A percentile compares a stretch with the other conserved stretches of the same genome.
Conservation (phyloP, 2,113 vertebrate species). For the Apteryx owenii region DNA sequence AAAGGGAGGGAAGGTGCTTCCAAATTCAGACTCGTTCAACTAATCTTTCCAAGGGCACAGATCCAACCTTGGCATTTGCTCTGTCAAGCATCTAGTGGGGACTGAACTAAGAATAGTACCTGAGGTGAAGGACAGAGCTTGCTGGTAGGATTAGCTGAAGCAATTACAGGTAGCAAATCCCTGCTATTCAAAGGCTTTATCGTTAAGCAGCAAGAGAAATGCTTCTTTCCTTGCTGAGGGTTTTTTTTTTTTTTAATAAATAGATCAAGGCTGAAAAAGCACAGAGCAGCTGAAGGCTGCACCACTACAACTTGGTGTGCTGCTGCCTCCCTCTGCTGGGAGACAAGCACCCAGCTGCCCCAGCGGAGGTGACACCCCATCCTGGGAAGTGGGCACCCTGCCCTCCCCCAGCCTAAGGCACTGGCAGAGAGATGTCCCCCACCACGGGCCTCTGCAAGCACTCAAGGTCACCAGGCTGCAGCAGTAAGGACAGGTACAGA, state of each 20-base stretch:
- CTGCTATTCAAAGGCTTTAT: background rate
- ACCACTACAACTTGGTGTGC: background rate
- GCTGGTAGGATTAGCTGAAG: background rate
- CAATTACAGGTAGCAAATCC: constrained; percentile 31
- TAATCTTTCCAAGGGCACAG: background rate
- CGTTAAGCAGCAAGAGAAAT: background rate
- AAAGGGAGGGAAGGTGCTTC: background rate
- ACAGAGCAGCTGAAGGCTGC: background rate
- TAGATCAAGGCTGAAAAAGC: background rate
- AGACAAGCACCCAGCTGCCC: background rate
- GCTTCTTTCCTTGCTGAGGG: background rate
- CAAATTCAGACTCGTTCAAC: background rate
- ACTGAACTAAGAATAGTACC: background rate
- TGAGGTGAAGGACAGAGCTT: background rate
- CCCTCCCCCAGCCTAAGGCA: background rate
- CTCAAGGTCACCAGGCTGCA: background rate
- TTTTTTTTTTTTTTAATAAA: background rate
- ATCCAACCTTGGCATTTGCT: background rate
- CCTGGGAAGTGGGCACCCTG: background rate
- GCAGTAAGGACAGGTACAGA: background rate
- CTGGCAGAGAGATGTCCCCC: no score
- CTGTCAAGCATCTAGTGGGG: background rate
- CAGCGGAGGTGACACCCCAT: background rate
- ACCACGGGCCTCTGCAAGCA: background rate
- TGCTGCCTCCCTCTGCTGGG: constrained; percentile 63